Conservation (phyloP, 2,888 invertebrate genomes). For the Panopea generosa region DNA sequence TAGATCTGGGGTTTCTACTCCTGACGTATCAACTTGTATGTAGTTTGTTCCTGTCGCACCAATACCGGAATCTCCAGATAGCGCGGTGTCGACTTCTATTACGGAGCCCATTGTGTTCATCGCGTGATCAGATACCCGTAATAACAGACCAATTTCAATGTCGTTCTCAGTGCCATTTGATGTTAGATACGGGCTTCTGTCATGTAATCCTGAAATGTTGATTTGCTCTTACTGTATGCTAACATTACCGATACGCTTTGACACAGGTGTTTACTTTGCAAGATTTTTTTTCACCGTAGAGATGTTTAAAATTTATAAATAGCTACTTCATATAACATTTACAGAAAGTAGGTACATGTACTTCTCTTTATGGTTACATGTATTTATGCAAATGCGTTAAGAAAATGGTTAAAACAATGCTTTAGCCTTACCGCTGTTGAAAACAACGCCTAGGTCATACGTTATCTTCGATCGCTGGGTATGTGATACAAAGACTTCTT, state of each 20-base stretch:
- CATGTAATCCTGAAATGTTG: constrained; percentile 6
- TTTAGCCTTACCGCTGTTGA: too few relatives aligned
- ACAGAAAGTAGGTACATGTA: too few relatives aligned
- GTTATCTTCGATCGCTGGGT: too few relatives aligned
- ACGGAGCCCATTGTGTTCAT: constrained; percentile 24
- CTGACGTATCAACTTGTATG: constrained; percentile 31
- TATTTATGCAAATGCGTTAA: too few relatives aligned
- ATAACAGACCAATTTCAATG: constrained; percentile 21
- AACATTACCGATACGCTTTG: background rate
- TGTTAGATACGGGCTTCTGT: constrained; percentile 15
- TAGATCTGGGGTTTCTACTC: constrained; percentile 28
- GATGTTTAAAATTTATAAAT: too few relatives aligned
- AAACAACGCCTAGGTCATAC: too few relatives aligned
- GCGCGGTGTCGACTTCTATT: constrained; percentile 19
- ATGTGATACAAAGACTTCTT: too few relatives aligned
- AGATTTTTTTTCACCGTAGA: constrained; percentile 1
- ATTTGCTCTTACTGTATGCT: background rate
- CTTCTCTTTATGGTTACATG: too few relatives aligned
- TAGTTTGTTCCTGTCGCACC: background rate
- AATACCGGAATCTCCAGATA: constrained; percentile 22
- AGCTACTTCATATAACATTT: too few relatives aligned
- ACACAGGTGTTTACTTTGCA: background rate
- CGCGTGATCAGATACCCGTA: constrained; percentile 47
- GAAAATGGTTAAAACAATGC: too few relatives aligned
- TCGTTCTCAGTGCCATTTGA: constrained; percentile 5